phyloP scores from a whole-genome alignment of 2,113 vertebrate species.

The Hemibagrus wyckioides region DNA sequence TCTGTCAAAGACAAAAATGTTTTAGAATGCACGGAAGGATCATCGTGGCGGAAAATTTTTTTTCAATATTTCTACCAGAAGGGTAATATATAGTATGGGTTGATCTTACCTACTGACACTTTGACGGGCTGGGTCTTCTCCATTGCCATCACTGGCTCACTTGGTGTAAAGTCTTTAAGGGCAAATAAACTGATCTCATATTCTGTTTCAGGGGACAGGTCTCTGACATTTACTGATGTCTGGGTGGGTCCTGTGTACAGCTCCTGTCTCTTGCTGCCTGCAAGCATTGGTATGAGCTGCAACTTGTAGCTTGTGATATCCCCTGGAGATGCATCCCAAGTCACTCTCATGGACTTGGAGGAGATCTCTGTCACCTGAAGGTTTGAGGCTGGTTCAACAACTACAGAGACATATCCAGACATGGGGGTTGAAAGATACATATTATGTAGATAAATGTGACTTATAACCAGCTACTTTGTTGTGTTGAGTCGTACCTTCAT shows the following conservation, averaged over 20 bases:
- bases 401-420: constrained; percentile 67
- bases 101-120: constrained; percentile 84
- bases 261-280: constrained; percentile 85
- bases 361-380: constrained; percentile 86
- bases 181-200: constrained; percentile 93
- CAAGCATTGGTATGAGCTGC: constrained; percentile 85
- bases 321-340: constrained; percentile 84
- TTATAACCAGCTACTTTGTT: not conserved
- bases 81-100: not conserved
- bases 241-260: constrained; percentile 86
- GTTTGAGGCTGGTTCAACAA: constrained; percentile 87
- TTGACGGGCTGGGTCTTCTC: constrained; percentile 93
- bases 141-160: constrained; percentile 84
- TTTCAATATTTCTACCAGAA: not conserved
- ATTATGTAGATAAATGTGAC: not conserved
- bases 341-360: constrained; percentile 90
- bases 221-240: constrained; percentile 85
- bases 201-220: constrained; percentile 90
- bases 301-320: constrained; percentile 91
- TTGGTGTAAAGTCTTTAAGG: constrained; percentile 87
- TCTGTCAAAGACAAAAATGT: constrained; percentile 77
- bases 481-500: constrained; percentile 85
- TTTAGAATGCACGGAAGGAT: not conserved
- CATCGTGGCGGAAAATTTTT: not conserved
- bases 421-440: not conserved